phyloP scores from a whole-genome alignment of 2,797 vertebrate species.

The Centroberyx gerrardi region DNA sequence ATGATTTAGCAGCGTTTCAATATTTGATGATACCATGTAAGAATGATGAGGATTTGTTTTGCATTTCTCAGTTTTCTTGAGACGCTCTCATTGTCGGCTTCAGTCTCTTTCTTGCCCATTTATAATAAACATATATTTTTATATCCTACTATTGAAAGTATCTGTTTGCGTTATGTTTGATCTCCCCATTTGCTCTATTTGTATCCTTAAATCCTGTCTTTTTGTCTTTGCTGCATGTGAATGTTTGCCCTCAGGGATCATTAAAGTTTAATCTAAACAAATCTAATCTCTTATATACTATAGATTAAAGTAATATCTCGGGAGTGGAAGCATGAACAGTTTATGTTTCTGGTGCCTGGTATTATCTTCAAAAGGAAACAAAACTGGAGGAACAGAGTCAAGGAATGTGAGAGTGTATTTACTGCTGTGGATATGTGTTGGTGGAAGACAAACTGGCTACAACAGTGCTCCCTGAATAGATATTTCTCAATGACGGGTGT shows the following conservation, averaged over 20 bases:
- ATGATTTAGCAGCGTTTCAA: not conserved
- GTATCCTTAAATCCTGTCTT: too few species aligned
- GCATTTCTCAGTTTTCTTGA: too few species aligned
- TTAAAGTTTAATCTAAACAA: slow-evolving; percentile 54
- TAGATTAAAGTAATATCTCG: slow-evolving; percentile 58
- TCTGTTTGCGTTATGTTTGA: slow-evolving; percentile 16
- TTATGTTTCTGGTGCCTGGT: slow-evolving; percentile 31
- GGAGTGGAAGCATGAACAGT: slow-evolving; percentile 11
- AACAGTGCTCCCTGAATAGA: not conserved
- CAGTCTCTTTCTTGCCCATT: not conserved
- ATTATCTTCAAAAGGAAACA: not conserved
- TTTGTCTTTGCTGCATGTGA: slow-evolving; percentile 2
- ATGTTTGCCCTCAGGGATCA: slow-evolving; percentile 62
- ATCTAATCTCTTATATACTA: slow-evolving; percentile 41
- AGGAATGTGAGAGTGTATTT: not conserved
- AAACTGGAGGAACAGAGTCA: slow-evolving; percentile 28
- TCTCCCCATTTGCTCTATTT: slow-evolving; percentile 9
- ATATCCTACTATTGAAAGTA: not conserved
- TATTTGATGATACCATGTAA: not conserved
- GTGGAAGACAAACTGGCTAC: slow-evolving; percentile 15
- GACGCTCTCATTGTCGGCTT: not conserved
- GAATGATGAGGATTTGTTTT: not conserved
- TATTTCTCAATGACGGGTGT: slow-evolving; percentile 40
- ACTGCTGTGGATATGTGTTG: slow-evolving; percentile 22
- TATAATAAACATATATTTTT: too few species aligned